Base-by-base conservation (phyloP, 2,888 invertebrate genomes). In the Glaucopsyche alexis region DNA sequence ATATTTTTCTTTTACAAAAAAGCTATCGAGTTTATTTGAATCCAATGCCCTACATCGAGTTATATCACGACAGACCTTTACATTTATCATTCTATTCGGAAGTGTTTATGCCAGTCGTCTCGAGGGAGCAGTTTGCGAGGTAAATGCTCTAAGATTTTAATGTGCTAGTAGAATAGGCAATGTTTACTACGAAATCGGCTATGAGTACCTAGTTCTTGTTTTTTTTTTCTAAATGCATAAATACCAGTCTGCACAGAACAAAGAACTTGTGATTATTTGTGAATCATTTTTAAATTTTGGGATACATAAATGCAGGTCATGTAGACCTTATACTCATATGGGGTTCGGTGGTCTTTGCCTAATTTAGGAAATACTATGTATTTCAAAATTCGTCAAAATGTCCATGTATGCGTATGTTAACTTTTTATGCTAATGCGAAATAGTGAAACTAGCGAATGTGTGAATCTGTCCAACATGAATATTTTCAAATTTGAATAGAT, bases 21-120 rank as follows among this genome's bases (percentile, higher is more conserved):
- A n/a, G 16, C 2, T 8, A 52, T 52, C 16, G 4, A 19, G 19
- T 55, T 55, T 55, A 3, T 55, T n/a, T 16, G 19, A 55, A 55
- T 8, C 55, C 9, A 9, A 55, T 19, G 16, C 52, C 55, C 55
- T 11, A 55, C 16, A 19, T 55, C 9, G 9, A 55, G 55, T 55
- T 19, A 19, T 55, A 55, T 16, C 11, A 19, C 19, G 16, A 11
- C 55, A 19, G 55, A 55, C 55, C 55, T 55, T 55, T 19, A 55
- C 19, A 55, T 55, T 60, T 38, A 38, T 60, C 29, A 60, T 55
- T 19, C 19, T 38, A 60, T 60, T 60, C 13, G 60, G 60, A 60
- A 60, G 60, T 60, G 60, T 60, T 60, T 60, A 60, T 60, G 60
- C 29, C 29, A 60, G 29, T 29, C 60, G 60, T 29, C 60, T 60